Conservation (phyloP, 2,888 invertebrate genomes). For the Heliconius ismenius region DNA sequence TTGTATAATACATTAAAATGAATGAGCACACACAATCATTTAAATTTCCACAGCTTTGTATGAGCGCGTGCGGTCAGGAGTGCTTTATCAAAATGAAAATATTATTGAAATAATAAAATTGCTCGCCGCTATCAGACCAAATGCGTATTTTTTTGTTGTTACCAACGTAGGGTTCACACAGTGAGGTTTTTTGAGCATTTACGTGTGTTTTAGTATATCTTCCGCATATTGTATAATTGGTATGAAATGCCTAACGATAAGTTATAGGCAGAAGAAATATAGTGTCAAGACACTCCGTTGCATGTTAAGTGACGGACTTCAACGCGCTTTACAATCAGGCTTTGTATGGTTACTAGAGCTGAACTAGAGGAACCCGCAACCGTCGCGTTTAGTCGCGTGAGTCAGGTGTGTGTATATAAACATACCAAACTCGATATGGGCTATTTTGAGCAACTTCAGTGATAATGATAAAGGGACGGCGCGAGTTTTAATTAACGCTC, state of each 20-base stretch:
- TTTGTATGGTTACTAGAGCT: too few species aligned
- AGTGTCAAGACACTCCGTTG: too few species aligned
- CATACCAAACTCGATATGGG: neutral
- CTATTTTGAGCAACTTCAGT: neutral
- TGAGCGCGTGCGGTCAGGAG: constrained; percentile 19
- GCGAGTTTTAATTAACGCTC: constrained; percentile 24
- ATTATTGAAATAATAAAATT: constrained; percentile 24
- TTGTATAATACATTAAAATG: constrained; percentile 11
- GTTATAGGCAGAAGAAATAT: too few species aligned
- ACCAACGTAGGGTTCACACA: neutral
- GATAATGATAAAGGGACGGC: constrained; percentile 20
- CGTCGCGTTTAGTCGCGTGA: too few species aligned
- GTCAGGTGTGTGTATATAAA: neutral
- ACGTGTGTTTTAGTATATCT: neutral
- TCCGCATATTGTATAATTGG: neutral
- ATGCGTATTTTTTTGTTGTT: neutral
- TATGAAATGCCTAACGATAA: neutral
- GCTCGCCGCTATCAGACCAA: neutral
- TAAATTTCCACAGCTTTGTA: constrained; percentile 24
- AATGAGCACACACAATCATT: constrained; percentile 22
- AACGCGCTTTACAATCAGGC: too few species aligned
- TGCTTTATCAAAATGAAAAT: constrained; percentile 17
- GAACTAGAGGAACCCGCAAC: too few species aligned
- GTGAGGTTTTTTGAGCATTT: neutral
- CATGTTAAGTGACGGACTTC: too few species aligned